Evolutionary conservation across 2,888 invertebrate species (phyloP).

Genomic region (Melanostoma mellinum): DNA sequence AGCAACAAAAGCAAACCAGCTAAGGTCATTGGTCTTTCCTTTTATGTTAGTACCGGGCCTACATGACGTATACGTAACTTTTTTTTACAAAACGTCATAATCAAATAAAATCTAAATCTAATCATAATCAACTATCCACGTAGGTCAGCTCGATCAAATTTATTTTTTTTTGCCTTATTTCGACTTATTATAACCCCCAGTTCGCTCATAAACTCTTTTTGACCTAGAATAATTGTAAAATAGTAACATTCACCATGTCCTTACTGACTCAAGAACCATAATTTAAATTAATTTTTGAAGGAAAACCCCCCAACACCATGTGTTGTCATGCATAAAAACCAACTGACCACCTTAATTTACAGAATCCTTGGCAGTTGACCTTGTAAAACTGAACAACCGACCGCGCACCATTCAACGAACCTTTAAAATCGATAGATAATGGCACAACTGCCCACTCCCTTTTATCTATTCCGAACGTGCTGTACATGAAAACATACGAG

Average conservation of each 20-base stretch:
- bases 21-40: background rate
- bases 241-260: background rate
- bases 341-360: constrained; percentile 19
- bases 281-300: constrained; percentile 19
- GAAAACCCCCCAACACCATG: constrained; percentile 24
- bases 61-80: constrained; percentile 48
- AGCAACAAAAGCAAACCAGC: too few species aligned
- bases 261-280: constrained; percentile 6
- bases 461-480: background rate
- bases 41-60: background rate
- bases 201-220: constrained; percentile 57
- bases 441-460: background rate
- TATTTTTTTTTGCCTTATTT: constrained; percentile 25
- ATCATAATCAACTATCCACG: background rate
- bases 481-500: constrained; percentile 28
- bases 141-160: constrained; percentile 3
- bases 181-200: constrained; percentile 55
- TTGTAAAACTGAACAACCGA: constrained; percentile 37
- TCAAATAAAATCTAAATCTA: too few species aligned
- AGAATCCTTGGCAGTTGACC: constrained; percentile 41
- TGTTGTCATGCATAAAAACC: constrained; percentile 10
- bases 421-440: constrained; percentile 34
- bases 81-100: constrained; percentile 4
- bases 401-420: constrained; percentile 35
- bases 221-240: constrained; percentile 30